Evolutionary conservation across 1,140 invertebrate genomes (phyloP), one percentile per base, ranked within the genome.

Genomic region (Proctacanthus coquilletti): DNA sequence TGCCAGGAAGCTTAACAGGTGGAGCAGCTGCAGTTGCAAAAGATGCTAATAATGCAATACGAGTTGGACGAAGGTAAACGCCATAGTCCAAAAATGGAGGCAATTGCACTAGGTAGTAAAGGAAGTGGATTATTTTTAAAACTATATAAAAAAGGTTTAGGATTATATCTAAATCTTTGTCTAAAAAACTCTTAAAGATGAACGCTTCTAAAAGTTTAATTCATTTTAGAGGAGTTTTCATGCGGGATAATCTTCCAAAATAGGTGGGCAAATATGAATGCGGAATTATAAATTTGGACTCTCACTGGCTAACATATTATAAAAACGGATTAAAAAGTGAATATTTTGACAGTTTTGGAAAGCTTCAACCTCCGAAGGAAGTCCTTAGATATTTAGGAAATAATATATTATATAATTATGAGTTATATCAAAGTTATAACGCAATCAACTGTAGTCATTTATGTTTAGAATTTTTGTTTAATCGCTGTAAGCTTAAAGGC

Each of bases 241-340:
- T 54, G 55, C 44, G 46, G 25, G 41, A 59, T 46, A 40, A 23
- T 34, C 45, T 56, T 44, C 52, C 53, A 20, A n/a, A n/a, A n/a
- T 41, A 30, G 21, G 23, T 46, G 21, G 32, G 18, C 29, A 38
- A 31, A 34, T 45, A 44, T 34, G 48, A 58, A 53, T 47, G 48
- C 39, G 49, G 41, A 15, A 46, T 57, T 27, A 17, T 53, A 14
- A 57, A 52, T 42, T 46, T 53, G 38, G 50, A 57, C 42, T 53
- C 51, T 25, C 51, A 58, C 46, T 56, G 52, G 53, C 49, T 53
- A 45, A 49, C 50, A 23, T 53, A 51, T 41, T 47, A 40, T 19
- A 51, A 58, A 42, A 14, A 34, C 21, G 39, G 41, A 25, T 42
- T 46, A 39, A n/a, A n/a, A n/a, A n/a, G n/a, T n/a, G n/a, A n/a